Evolutionary conservation across 2,888 invertebrate species (phyloP), one percentile per base, ranked within the genome.

Genomic region (Tipula confusa): DNA sequence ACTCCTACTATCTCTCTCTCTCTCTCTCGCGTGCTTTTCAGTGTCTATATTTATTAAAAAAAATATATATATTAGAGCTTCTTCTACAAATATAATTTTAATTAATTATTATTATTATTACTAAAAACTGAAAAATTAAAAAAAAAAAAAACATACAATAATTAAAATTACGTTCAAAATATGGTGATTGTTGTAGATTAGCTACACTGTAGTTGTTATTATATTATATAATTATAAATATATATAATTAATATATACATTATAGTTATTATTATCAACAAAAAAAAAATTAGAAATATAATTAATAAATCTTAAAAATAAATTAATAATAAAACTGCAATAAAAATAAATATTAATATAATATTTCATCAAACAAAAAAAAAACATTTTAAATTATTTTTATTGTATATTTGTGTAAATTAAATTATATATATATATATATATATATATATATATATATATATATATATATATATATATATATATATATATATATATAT

Each of bases 121-220:
- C 24, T 64, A 64, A 24, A 64, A 64, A 64, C 64, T 64, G 64
- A 64, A 64, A 43, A 43, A 43, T 15, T 43, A 43, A 31, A 82
- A 28, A 80, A 80, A n/a, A n/a, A 33, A 82, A 82, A 28, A 36
- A 36, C 24, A 83, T 33, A 43, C 43, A 82, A 82, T 82, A 83
- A 43, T 15, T 43, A 48, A 64, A 83, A 83, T 83, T 83, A 83
- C 83, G 83, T 83, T 83, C 43, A 83, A 83, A 82, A 43, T 83
- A 83, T 83, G 43, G 83, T 83, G 43, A 83, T 83, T 83, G 83
- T 83, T 83, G 83, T 83, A 83, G 83, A 83, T 48, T 83, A 43
- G 83, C 83, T 83, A 83, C 83, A 83, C 24, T 43, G 83, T 83
- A 83, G 83, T 83, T 43, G 83, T 43, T 43, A 83, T 82, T 82